A percentile compares a stretch with the other conserved stretches of the same genome.
These are phyloP conservation scores for Adelges cooleyi DNA, from an alignment of 1,140 invertebrate species.

Conservation along the genomic window DNA sequence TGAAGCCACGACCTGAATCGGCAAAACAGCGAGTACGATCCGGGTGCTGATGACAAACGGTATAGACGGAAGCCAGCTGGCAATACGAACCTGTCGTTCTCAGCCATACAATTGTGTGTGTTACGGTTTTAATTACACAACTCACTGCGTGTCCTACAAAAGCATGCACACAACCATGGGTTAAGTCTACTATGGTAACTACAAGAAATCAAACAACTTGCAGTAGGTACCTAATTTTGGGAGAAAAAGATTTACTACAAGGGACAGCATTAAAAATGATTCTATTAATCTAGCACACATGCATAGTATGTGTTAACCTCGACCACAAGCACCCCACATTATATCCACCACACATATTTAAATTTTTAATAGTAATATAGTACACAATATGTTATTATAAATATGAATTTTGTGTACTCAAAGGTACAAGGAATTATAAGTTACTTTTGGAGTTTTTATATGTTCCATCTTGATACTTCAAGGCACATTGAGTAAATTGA, in stretches of 20 bases:
- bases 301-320: slow-evolving; percentile 23
- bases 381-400: neutral
- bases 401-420: neutral
- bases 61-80: slow-evolving; percentile 22
- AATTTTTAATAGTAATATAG: neutral
- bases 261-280: neutral
- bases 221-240: neutral
- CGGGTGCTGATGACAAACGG: slow-evolving; percentile 23
- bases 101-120: slow-evolving; percentile 21
- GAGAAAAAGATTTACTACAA: slow-evolving; percentile 10
- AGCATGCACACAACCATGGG: slow-evolving; percentile 24
- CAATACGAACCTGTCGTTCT: slow-evolving; percentile 25
- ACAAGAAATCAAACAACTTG: slow-evolving; percentile 15
- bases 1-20: slow-evolving; percentile 25
- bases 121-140: slow-evolving; percentile 15
- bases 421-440: neutral
- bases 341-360: neutral
- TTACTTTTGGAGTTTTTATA: slow-evolving; percentile 28
- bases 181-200: slow-evolving; percentile 23
- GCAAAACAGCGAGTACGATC: slow-evolving; percentile 21
- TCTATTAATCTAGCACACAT: slow-evolving; percentile 19
- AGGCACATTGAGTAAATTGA: slow-evolving; percentile 7
- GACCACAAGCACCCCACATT: slow-evolving; percentile 16
- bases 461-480: slow-evolving; percentile 11
- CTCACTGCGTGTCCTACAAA: slow-evolving; percentile 27